Base-by-base conservation (phyloP, 2,113 vertebrate genomes). In the Saccopteryx leptura region DNA sequence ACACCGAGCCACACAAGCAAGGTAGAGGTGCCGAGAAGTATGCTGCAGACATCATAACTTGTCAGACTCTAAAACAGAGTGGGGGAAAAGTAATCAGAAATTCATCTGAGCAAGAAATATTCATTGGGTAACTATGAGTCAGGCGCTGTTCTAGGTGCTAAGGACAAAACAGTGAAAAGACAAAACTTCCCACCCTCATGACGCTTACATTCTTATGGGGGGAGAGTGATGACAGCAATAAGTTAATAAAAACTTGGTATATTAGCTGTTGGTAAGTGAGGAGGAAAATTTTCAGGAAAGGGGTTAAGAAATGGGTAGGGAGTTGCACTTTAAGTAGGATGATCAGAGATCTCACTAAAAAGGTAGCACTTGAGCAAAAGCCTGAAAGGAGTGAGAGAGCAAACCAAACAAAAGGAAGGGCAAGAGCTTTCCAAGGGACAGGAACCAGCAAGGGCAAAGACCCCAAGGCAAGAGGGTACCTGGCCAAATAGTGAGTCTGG, bases 1-100 rank as follows among this genome's bases (percentile, higher is more conserved):
- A 99, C 99, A 87, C 99, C 99, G 18, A 99, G 98, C 99, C 99
- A 99, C 72, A 99, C 99, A 0, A 99, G 98, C 99, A 99, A 98
- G 1, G 99, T 99, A 14, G 99, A 99, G 10, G 99, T 99, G 94
- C 99, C 99, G 48, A 99, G 98, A 66, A 99, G 97, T 96, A 99
- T 99, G 96, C 99, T 99, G 88, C 99, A 99, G 74, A 99, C 97
- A 5, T 99, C 99, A 1, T 99, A 99, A 98, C 99, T 99, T 28
- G 99, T 99, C 87, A 99, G 98, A 96, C 99, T 99, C 99, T 99
- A 91, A 68, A 93, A 94, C 7, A 75, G 58, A 92, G 23, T 11
- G 19, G 50, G 50, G 9, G 18, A n/a, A 12, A 76, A 50, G 65
- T 26, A 26, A 21, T 68, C 79, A 75, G 31, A 92, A 72, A 86